Percentiles rank a stretch among this genome's conserved stretches.
These are phyloP conservation scores for Melanaphis sacchari DNA, from an alignment of 1,140 invertebrate species.

Conservation along the genomic window DNA sequence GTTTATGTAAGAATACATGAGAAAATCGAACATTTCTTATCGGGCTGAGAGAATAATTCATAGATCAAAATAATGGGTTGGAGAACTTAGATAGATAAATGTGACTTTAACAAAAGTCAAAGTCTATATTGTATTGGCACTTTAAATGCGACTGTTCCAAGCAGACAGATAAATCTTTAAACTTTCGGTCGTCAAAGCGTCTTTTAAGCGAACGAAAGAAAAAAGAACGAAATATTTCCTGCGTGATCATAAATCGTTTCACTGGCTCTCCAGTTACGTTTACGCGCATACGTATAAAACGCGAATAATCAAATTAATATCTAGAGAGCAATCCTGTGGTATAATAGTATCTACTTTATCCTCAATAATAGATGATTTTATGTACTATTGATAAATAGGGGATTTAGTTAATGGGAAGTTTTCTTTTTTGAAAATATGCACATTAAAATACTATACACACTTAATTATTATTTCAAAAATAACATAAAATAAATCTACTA, in stretches of 20 bases:
- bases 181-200: not conserved
- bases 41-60: no score
- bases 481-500: no score
- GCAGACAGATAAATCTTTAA: constrained; percentile 15
- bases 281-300: no score
- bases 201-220: not conserved
- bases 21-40: not conserved
- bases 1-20: not conserved
- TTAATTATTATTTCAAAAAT: no score
- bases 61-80: not conserved
- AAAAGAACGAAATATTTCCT: not conserved
- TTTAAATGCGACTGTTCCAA: not conserved
- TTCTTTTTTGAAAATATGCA: no score
- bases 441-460: no score
- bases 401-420: no score
- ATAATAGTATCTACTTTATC: not conserved
- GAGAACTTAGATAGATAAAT: not conserved
- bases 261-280: not conserved
- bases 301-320: not conserved
- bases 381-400: no score
- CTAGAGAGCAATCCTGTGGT: no score
- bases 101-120: constrained; percentile 19
- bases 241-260: not conserved
- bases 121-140: not conserved
- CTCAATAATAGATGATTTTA: no score